Evolutionary conservation across 2,113 vertebrate species (phyloP).

Genomic region (Pampusana beccarii): DNA sequence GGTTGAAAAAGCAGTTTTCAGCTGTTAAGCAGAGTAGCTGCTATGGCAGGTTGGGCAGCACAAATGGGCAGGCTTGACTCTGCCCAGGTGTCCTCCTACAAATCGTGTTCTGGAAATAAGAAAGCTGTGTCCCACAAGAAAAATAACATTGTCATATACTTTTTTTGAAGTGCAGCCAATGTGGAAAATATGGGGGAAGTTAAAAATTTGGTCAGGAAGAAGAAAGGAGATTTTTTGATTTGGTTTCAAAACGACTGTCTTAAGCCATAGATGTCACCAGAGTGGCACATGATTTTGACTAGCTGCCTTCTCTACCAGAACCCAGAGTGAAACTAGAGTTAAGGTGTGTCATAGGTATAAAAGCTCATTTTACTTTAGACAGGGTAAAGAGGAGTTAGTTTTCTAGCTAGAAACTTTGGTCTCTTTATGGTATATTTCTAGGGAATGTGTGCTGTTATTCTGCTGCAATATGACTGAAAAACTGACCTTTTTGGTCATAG

Average conservation of each 20-base stretch:
- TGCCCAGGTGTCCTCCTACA: not conserved
- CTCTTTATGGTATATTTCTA: not conserved
- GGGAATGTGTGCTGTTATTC: accelerated
- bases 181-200: not conserved
- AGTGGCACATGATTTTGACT: not conserved
- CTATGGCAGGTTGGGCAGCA: not conserved
- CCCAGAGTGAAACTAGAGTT: not conserved
- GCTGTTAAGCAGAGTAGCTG: not conserved
- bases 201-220: not conserved
- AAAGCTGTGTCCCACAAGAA: not conserved
- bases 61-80: not conserved
- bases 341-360: not conserved
- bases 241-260: not conserved
- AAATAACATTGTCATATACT: accelerated
- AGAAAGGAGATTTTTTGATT: not conserved
- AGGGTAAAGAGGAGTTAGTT: not conserved
- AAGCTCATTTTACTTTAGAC: not conserved
- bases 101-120: not conserved
- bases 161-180: not conserved
- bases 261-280: not conserved
- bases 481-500: not conserved
- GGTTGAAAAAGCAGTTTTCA: not conserved
- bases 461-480: not conserved
- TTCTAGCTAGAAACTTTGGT: not conserved
- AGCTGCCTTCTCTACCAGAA: not conserved